Conservation (phyloP, 2,797 vertebrate genomes). For the Atherinosoma microstoma region DNA sequence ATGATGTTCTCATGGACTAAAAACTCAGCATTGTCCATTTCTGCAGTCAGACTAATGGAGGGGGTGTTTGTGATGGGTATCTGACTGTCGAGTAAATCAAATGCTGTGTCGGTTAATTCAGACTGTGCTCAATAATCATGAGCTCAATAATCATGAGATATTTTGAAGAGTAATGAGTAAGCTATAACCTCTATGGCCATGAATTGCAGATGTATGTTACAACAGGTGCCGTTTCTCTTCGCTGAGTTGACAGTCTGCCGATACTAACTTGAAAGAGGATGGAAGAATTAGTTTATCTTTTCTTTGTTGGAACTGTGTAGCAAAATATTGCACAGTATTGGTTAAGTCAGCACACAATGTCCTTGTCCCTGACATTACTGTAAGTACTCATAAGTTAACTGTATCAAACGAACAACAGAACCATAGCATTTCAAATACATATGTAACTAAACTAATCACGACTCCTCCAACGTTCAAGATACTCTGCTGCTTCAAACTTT, state of each 20-base stretch:
- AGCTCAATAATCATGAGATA: no score
- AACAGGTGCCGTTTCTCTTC: no score
- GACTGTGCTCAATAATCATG: no score
- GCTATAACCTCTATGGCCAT: background rate
- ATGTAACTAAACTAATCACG: background rate
- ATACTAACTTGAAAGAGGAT: background rate
- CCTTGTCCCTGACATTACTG: background rate
- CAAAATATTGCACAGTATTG: background rate
- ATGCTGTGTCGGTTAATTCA: no score
- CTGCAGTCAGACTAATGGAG: background rate
- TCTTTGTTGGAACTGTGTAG: background rate
- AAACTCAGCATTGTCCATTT: background rate
- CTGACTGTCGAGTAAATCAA: no score
- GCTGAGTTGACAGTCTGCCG: background rate
- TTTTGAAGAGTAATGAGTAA: background rate
- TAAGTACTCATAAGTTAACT: no score
- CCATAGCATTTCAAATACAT: background rate
- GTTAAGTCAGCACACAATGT: background rate
- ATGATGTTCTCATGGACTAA: background rate
- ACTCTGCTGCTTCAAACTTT: no score
- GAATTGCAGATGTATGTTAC: no score
- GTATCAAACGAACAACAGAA: background rate
- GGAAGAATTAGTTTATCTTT: background rate
- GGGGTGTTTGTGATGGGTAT: background rate
- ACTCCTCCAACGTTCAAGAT: background rate